These are phyloP conservation scores for Promerops cafer DNA, from an alignment of 2,113 vertebrate genomes.

Conservation along the genomic window DNA sequence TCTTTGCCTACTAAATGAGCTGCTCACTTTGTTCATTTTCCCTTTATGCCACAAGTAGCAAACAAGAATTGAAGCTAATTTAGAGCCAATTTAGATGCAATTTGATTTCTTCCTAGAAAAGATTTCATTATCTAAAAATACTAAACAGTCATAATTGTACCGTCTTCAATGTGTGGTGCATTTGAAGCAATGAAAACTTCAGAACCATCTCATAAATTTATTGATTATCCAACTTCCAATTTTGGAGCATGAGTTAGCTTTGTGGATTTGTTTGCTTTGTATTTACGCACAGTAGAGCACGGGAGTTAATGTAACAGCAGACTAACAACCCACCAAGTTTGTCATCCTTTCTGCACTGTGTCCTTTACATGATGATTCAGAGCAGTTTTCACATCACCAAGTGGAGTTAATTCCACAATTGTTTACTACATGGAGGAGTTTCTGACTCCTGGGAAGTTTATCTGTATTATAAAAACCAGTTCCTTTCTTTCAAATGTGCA, in stretches of 20 bases:
- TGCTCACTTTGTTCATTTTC: neutral
- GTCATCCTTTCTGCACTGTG: neutral
- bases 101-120: neutral
- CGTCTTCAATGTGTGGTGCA: neutral
- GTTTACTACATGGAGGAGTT: neutral
- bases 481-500: neutral
- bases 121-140: neutral
- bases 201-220: neutral
- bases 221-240: neutral
- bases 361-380: neutral
- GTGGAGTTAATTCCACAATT: neutral
- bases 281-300: neutral
- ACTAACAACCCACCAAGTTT: neutral
- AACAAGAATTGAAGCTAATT: neutral
- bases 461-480: neutral
- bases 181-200: neutral
- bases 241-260: neutral
- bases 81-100: neutral
- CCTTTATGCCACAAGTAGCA: neutral
- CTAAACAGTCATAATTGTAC: neutral
- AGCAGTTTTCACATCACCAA: neutral
- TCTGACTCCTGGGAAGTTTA: neutral
- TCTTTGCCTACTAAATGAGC: neutral
- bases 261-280: neutral
- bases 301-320: neutral